These are phyloP conservation scores for Myotis daubentonii DNA, from an alignment of 2,797 vertebrate genomes.

Conservation along the genomic window DNA sequence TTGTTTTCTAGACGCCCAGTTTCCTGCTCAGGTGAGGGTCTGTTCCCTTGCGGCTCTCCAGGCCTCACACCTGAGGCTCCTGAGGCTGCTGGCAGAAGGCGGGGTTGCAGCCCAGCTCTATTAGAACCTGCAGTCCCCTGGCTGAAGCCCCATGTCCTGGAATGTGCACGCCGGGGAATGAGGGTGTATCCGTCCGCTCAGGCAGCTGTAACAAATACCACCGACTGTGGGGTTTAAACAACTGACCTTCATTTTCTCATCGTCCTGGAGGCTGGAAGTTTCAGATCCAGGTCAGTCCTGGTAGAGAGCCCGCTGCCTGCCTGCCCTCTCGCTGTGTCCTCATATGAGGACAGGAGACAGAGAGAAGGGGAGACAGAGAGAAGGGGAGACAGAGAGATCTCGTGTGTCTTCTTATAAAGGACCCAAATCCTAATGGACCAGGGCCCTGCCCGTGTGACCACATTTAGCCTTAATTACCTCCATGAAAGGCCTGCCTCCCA, in stretches of 20 bases:
- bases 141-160: rapidly evolving
- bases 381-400: no score
- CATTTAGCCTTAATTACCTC: not conserved
- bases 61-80: rapidly evolving
- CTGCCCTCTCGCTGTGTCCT: rapidly evolving
- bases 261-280: not conserved
- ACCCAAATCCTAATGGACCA: not conserved
- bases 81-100: not conserved
- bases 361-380: not conserved
- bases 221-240: rapidly evolving
- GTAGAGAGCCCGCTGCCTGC: not conserved
- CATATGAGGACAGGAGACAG: no score
- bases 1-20: not conserved
- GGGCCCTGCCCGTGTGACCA: not conserved
- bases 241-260: not conserved
- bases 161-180: rapidly evolving
- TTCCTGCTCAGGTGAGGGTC: not conserved
- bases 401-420: not conserved
- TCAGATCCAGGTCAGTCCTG: no score
- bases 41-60: rapidly evolving
- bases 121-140: rapidly evolving
- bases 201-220: rapidly evolving
- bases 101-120: not conserved
- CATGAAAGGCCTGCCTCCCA: rapidly evolving
- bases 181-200: no score